Percentiles rank a stretch among this genome's conserved stretches.
Evolutionary conservation across 2,888 invertebrate species (phyloP).

Genomic region (Apamea epomidion): DNA sequence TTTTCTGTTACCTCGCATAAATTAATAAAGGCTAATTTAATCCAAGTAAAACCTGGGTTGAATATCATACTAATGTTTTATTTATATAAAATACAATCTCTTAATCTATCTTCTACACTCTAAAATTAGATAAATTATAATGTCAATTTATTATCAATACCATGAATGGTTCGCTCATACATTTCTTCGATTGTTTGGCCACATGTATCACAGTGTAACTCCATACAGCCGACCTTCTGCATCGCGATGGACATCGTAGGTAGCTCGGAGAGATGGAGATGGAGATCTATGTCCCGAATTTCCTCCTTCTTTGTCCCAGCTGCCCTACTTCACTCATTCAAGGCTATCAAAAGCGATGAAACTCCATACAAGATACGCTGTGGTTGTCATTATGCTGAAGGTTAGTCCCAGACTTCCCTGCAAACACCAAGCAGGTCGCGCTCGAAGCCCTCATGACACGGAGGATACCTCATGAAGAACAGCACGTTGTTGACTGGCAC

Average conservation of each 20-base stretch:
- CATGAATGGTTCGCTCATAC: conserved; percentile 33
- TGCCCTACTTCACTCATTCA: conserved; percentile 26
- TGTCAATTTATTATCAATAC: conserved; percentile 71
- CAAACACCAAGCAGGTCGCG: conserved; percentile 83
- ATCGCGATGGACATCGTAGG: conserved; percentile 1
- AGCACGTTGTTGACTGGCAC: conserved; percentile 80
- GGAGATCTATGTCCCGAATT: neutral
- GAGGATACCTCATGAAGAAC: conserved; percentile 77
- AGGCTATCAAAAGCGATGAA: conserved; percentile 43
- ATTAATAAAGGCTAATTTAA: neutral
- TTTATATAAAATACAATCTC: conserved; percentile 23
- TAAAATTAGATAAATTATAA: conserved; percentile 49
- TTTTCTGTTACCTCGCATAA: conserved; percentile 3
- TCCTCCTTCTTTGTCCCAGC: neutral
- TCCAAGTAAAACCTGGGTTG: conserved; percentile 19
- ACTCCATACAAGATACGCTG: conserved; percentile 51
- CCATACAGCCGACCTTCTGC: conserved; percentile 35
- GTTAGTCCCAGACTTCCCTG: conserved; percentile 83
- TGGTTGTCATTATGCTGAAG: conserved; percentile 8
- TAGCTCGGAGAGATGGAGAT: neutral
- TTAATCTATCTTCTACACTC: conserved; percentile 46
- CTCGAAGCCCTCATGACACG: conserved; percentile 81
- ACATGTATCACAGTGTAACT: conserved; percentile 44
- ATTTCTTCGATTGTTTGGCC: conserved; percentile 23
- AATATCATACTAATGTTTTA: conserved; percentile 9